These are phyloP conservation scores for Melanostoma scalare DNA, from an alignment of 2,888 invertebrate species.

Conservation along the genomic window DNA sequence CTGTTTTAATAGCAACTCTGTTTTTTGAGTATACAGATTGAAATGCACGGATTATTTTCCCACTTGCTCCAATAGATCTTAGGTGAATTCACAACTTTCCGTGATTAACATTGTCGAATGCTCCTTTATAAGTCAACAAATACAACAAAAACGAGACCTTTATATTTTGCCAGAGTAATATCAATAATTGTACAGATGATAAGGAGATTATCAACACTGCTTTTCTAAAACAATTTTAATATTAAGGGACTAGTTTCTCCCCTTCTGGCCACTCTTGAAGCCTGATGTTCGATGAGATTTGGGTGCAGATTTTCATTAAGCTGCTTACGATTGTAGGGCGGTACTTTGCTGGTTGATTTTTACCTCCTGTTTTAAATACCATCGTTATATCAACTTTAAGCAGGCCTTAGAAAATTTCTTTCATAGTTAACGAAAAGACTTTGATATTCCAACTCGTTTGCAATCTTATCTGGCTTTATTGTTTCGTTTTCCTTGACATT, in stretches of 20 bases:
- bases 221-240: neutral
- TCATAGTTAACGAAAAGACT: neutral
- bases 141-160: too few species aligned
- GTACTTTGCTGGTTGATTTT: conserved; percentile 5
- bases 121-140: too few species aligned
- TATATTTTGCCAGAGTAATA: too few species aligned
- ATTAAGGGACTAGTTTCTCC: neutral
- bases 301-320: neutral
- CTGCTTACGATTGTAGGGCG: neutral
- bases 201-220: neutral
- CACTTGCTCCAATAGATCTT: conserved; percentile 9
- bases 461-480: too few species aligned
- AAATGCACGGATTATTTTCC: neutral
- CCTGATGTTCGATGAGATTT: neutral
- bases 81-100: conserved; percentile 1
- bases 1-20: conserved; percentile 5
- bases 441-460: neutral
- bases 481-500: too few species aligned
- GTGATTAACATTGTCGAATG: too few species aligned
- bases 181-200: too few species aligned
- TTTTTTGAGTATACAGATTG: neutral
- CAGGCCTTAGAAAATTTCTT: neutral
- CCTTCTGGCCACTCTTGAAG: conserved; percentile 1
- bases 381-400: neutral
- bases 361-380: conserved; percentile 1